A percentile compares a stretch with the other conserved stretches of the same genome.
phyloP scores from a whole-genome alignment of 2,797 vertebrate genomes.

The Enteromius treurensis region DNA sequence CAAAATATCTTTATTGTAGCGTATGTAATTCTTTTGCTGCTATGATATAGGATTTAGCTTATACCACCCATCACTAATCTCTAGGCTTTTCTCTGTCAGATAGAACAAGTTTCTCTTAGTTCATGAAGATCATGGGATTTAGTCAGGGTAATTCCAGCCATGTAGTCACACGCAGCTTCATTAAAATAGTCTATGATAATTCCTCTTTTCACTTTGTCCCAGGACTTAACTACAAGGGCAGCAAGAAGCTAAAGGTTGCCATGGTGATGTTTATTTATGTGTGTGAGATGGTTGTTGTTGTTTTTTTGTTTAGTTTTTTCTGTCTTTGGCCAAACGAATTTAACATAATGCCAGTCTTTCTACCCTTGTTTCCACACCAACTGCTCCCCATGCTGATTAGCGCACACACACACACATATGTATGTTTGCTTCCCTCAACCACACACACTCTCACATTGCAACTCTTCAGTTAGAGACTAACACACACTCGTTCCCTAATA shows the following conservation, averaged over 20 bases:
- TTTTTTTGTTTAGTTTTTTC: not conserved
- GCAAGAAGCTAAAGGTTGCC: slow-evolving; percentile 64
- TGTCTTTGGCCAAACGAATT: slow-evolving; percentile 38
- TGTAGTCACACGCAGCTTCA: slow-evolving; percentile 70
- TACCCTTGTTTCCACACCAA: slow-evolving; percentile 27
- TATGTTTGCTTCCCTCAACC: not conserved
- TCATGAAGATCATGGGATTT: slow-evolving; percentile 14
- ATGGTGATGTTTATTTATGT: slow-evolving; percentile 56
- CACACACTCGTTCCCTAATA: not conserved
- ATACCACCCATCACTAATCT: not conserved
- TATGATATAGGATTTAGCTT: not conserved
- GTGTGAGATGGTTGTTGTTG: not conserved
- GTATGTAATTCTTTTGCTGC: not conserved
- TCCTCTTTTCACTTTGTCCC: slow-evolving; percentile 63
- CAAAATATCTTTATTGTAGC: too few relatives aligned
- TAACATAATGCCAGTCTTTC: slow-evolving; percentile 29
- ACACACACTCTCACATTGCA: slow-evolving; percentile 48
- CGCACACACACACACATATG: slow-evolving; percentile 1
- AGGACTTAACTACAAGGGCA: slow-evolving; percentile 53
- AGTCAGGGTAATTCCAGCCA: slow-evolving; percentile 21
- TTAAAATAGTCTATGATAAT: slow-evolving; percentile 69
- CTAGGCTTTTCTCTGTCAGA: not conserved
- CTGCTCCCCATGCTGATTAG: not conserved
- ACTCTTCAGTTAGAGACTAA: not conserved
- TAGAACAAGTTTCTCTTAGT: slow-evolving; percentile 16